Evolutionary conservation across 2,888 invertebrate genomes (phyloP).

Genomic region (Linhomoeus sp.): DNA sequence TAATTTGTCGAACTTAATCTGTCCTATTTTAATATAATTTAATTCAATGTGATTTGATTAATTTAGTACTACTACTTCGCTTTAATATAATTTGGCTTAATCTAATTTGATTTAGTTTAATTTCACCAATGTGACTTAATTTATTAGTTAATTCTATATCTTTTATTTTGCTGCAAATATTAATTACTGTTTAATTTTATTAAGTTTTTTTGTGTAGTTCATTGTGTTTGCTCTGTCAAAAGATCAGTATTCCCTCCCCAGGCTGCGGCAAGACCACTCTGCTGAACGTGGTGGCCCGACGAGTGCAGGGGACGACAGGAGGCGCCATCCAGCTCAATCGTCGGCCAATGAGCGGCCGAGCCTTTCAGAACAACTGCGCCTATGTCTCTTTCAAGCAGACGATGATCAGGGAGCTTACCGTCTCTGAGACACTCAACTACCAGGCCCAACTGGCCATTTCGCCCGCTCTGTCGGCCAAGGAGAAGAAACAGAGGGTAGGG

Average conservation of each 20-base stretch:
- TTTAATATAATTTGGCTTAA: too few species aligned
- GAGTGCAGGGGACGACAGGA: constrained; percentile 54
- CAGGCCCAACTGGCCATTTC: constrained; percentile 35
- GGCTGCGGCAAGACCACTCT: constrained; percentile 85
- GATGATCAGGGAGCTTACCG: constrained; percentile 61
- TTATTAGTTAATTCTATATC: too few species aligned
- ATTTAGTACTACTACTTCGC: too few species aligned
- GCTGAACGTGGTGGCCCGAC: constrained; percentile 56
- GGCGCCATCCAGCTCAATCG: constrained; percentile 77
- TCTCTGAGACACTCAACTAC: constrained; percentile 45
- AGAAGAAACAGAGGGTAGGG: constrained; percentile 61
- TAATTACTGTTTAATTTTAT: too few species aligned
- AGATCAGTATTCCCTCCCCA: too few species aligned
- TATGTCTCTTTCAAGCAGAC: constrained; percentile 69
- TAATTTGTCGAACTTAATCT: too few species aligned
- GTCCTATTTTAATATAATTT: too few species aligned
- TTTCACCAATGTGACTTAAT: too few species aligned
- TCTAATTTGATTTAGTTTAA: too few species aligned
- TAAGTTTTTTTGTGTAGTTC: background rate
- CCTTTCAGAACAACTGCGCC: constrained; percentile 41
- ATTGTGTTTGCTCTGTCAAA: too few species aligned
- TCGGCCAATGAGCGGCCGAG: constrained; percentile 46
- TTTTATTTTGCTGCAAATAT: too few species aligned
- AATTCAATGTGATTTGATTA: too few species aligned
- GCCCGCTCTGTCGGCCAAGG: constrained; percentile 42